Conservation (phyloP, 2,888 invertebrate species). For the Daptonema setosum region DNA sequence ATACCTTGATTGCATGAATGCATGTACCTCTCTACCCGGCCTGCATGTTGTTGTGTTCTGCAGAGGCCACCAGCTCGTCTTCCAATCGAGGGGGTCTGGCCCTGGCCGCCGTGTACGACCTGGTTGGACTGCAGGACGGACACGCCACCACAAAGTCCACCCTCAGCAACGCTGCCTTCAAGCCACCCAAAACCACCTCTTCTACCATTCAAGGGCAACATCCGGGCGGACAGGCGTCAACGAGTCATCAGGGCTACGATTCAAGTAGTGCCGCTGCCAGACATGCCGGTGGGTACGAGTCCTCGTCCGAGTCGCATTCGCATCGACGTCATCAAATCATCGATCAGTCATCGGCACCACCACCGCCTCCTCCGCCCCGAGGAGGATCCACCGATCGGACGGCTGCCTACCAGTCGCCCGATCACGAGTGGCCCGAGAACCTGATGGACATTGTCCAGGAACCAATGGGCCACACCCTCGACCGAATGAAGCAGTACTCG, state of each 20-base stretch:
- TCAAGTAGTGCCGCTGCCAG: background rate
- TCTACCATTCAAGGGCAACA: too few relatives aligned
- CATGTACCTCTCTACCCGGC: background rate
- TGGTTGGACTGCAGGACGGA: slow-evolving; percentile 3
- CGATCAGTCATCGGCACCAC: too few relatives aligned
- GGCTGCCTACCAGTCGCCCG: too few relatives aligned
- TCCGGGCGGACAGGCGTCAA: background rate
- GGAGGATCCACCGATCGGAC: background rate
- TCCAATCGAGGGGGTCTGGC: background rate
- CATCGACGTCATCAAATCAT: too few relatives aligned
- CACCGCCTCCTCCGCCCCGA: too few relatives aligned
- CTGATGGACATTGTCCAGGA: slow-evolving; percentile 26
- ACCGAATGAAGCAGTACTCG: slow-evolving; percentile 22
- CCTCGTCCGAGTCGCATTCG: too few relatives aligned
- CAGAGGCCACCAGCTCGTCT: background rate
- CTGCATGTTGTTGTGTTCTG: slow-evolving; percentile 4
- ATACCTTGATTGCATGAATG: too few relatives aligned
- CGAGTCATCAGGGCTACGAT: background rate
- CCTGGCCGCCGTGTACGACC: slow-evolving; percentile 6
- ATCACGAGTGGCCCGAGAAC: slow-evolving; percentile 23
- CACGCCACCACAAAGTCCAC: slow-evolving; percentile 2
- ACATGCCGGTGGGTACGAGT: too few relatives aligned
- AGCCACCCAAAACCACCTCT: too few relatives aligned
- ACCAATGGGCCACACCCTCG: slow-evolving; percentile 25
- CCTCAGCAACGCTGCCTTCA: slow-evolving; percentile 4